Evolutionary conservation across 2,797 vertebrate species (phyloP).

Genomic region (Alca torda): DNA sequence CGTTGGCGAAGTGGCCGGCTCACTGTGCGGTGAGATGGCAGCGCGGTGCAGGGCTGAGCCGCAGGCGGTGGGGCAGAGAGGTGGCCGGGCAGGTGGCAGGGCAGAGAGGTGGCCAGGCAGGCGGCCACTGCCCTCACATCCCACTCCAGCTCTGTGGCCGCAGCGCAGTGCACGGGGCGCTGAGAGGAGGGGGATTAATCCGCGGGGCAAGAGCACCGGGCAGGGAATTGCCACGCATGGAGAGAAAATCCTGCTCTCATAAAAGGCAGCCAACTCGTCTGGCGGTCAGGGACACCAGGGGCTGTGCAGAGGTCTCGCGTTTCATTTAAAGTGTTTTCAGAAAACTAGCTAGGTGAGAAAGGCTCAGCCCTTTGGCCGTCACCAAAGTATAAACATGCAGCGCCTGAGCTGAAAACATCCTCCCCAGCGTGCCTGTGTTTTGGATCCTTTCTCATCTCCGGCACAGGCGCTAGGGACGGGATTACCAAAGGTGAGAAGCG

Average conservation of each 20-base stretch:
- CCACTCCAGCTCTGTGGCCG: rapidly evolving
- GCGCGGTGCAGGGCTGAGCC: not conserved
- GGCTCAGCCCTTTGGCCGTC: not conserved
- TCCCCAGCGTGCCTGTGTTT: not conserved
- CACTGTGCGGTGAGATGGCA: rapidly evolving
- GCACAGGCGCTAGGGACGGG: not conserved
- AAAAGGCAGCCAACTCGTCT: not conserved
- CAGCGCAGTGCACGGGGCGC: rapidly evolving
- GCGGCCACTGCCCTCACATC: not conserved
- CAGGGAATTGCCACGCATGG: not conserved
- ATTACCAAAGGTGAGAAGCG: not conserved
- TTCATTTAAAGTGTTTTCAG: not conserved
- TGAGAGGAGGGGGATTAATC: not conserved
- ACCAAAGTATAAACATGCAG: not conserved
- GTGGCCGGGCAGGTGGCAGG: not conserved
- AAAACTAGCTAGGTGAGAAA: not conserved
- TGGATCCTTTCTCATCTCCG: rapidly evolving
- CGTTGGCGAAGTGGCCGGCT: not conserved
- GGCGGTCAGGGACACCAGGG: not conserved
- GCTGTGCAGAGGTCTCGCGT: not conserved
- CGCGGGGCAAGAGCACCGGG: rapidly evolving
- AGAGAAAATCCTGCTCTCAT: not conserved
- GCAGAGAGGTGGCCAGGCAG: not conserved
- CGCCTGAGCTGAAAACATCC: not conserved
- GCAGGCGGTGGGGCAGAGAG: not conserved